Conservation (phyloP, 35 echinoderm and acorn worm genomes). For the Lytechinus pictus region DNA sequence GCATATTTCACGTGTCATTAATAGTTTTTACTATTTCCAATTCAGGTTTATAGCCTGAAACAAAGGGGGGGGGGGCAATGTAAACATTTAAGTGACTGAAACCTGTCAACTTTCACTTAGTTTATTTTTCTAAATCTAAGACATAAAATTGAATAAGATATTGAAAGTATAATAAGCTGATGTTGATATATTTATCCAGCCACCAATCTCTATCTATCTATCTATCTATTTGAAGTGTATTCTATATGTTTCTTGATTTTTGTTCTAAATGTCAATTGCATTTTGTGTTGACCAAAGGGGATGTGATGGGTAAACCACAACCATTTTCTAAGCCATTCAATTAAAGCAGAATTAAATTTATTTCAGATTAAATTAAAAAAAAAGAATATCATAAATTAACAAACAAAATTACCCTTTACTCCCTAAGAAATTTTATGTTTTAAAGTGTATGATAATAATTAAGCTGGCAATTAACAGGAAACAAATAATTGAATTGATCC, state of each 20-base stretch:
- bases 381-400: background rate
- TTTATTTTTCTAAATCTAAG: background rate
- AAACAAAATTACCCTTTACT: background rate
- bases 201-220: background rate
- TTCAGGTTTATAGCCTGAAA: background rate
- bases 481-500: conserved; percentile 34
- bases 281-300: too few species aligned
- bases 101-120: background rate
- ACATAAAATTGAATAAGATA: background rate
- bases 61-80: too few species aligned
- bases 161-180: too few species aligned
- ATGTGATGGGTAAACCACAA: background rate
- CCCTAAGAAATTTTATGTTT: background rate
- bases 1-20: background rate
- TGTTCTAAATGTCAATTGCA: background rate
- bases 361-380: background rate
- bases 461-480: conserved; percentile 31
- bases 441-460: conserved; percentile 5
- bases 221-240: background rate
- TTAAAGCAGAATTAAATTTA: background rate
- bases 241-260: background rate
- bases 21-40: background rate
- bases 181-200: background rate
- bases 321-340: background rate
- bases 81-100: too few species aligned